phyloP scores from a whole-genome alignment of 2,113 vertebrate genomes.

The Tyrannus savana region DNA sequence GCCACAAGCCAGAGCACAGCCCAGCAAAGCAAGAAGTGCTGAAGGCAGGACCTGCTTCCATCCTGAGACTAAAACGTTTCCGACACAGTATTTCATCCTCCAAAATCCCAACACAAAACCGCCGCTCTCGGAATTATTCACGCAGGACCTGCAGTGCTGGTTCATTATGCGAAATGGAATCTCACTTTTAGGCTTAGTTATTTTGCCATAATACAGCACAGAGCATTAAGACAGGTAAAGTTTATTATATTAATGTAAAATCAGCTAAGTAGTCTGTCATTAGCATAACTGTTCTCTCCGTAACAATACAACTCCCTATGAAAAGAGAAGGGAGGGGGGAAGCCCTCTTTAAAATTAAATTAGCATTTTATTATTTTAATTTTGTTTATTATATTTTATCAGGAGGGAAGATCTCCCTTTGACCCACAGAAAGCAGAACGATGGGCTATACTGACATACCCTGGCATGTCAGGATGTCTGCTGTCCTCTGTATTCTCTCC shows the following conservation, averaged over 20 bases:
- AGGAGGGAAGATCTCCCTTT: conserved; percentile 63
- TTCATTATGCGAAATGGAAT: conserved; percentile 73
- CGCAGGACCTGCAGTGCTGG: conserved; percentile 51
- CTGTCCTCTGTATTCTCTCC: conserved; percentile 3
- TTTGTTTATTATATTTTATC: conserved; percentile 74
- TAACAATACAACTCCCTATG: conserved; percentile 75
- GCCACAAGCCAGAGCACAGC: conserved; percentile 1
- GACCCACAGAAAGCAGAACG: conserved; percentile 30
- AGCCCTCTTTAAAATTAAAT: conserved; percentile 77
- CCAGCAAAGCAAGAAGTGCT: background rate
- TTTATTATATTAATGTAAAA: conserved; percentile 82
- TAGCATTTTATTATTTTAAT: conserved; percentile 77
- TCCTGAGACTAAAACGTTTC: conserved; percentile 36
- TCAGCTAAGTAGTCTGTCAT: conserved; percentile 76
- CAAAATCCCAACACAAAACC: conserved; percentile 2
- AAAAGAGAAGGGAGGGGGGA: background rate
- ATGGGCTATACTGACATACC: conserved; percentile 63
- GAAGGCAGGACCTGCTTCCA: conserved; percentile 43
- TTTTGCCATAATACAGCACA: conserved; percentile 65
- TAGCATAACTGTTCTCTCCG: conserved; percentile 77
- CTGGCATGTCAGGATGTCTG: conserved; percentile 50
- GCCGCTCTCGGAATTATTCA: conserved; percentile 21
- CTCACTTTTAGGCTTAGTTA: conserved; percentile 69
- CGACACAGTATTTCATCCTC: conserved; percentile 55
- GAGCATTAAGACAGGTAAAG: conserved; percentile 75